These are phyloP conservation scores for Ariopsis seemanni DNA, from an alignment of 2,113 vertebrate species.

Conservation along the genomic window DNA sequence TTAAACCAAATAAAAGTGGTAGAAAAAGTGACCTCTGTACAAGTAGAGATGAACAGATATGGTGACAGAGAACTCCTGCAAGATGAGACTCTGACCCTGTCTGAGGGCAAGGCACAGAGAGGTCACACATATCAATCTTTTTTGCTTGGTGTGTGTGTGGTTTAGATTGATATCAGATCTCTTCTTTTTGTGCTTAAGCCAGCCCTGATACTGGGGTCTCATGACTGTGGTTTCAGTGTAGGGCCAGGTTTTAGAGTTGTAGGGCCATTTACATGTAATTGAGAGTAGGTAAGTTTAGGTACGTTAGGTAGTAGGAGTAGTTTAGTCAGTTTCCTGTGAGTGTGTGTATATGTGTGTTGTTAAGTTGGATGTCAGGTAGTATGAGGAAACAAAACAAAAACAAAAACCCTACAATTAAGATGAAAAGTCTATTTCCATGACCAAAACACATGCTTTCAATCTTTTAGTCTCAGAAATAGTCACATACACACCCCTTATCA, in stretches of 20 bases:
- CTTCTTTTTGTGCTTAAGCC: slow-evolving; percentile 43
- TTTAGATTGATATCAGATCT: slow-evolving; percentile 39
- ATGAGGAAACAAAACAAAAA: background rate
- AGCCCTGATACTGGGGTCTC: slow-evolving; percentile 9
- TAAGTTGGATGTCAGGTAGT: background rate
- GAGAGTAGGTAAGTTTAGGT: background rate
- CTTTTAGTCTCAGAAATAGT: background rate
- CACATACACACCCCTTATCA: background rate
- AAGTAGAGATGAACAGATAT: slow-evolving; percentile 64
- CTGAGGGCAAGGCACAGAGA: background rate
- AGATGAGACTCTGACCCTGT: slow-evolving; percentile 58
- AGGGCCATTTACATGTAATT: slow-evolving; percentile 35
- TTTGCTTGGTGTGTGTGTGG: slow-evolving; percentile 30
- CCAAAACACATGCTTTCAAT: background rate
- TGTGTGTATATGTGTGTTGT: slow-evolving; percentile 3
- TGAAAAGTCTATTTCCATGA: background rate
- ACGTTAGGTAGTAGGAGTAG: background rate
- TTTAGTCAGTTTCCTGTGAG: slow-evolving; percentile 14
- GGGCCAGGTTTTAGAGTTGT: slow-evolving; percentile 35
- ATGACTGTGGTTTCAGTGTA: slow-evolving; percentile 8
- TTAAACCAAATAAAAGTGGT: slow-evolving; percentile 65
- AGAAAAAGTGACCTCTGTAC: slow-evolving; percentile 60
- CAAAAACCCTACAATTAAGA: background rate
- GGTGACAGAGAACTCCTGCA: slow-evolving; percentile 58
- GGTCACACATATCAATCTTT: background rate